Percentiles rank a stretch among this genome's conserved stretches.
These are phyloP conservation scores for Bruchidius siliquastri DNA, from an alignment of 2,888 invertebrate genomes.

Conservation along the genomic window DNA sequence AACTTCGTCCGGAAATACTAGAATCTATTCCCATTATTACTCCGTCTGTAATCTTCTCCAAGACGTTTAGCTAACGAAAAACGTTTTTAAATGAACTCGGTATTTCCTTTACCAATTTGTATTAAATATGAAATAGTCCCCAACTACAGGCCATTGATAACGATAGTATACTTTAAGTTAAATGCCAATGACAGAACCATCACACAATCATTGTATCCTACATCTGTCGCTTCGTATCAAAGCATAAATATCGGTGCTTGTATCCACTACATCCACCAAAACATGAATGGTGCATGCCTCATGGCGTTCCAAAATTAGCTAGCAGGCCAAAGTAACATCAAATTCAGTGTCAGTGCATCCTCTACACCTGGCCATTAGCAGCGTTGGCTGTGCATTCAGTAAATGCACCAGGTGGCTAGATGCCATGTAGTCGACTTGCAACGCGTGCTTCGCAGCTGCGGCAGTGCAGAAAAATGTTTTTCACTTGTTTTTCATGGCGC, in stretches of 20 bases:
- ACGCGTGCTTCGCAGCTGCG: neutral
- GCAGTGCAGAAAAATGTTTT: neutral
- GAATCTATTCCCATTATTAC: too few species aligned
- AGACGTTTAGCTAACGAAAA: too few species aligned
- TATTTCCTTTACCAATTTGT: too few species aligned
- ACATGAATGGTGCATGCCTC: neutral
- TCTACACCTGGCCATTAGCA: neutral
- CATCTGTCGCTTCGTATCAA: neutral
- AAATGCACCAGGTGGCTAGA: neutral
- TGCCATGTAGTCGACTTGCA: neutral
- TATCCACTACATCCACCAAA: neutral
- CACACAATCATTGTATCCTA: neutral
- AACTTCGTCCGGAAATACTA: too few species aligned
- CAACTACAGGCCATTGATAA: too few species aligned
- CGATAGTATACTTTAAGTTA: too few species aligned
- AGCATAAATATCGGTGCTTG: neutral
- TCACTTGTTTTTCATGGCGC: neutral
- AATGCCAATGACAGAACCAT: neutral
- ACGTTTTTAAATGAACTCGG: too few species aligned
- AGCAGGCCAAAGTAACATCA: neutral
- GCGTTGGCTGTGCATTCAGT: neutral
- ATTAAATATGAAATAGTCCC: too few species aligned
- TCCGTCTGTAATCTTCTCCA: too few species aligned
- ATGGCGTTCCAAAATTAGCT: neutral
- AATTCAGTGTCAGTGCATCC: neutral